Evolutionary conservation across 1,140 invertebrate genomes (phyloP), one percentile per base, ranked within the genome.

Genomic region (Caenorhabditis tropicalis): DNA sequence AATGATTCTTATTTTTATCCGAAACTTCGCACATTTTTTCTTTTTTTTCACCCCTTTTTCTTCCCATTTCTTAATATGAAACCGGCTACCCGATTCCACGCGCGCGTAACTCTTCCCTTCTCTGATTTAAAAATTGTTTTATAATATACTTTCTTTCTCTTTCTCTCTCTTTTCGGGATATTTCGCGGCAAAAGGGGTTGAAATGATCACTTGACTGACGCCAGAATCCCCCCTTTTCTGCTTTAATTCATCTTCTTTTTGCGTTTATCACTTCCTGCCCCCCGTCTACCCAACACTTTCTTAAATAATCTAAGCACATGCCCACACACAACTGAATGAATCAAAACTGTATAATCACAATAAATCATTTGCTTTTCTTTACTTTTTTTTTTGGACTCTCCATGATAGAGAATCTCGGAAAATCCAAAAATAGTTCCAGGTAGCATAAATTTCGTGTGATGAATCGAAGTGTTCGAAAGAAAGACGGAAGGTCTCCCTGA

Each of bases 121-220:
- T 81, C 79, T 56, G 51, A 81, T n/a, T 53, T 56, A 48, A 49
- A 48, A 79, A 79, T 79, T 31, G 29, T 60, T 60, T 19, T 4
- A n/a, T n/a, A n/a, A n/a, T n/a, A n/a, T 60, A 29, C 31, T 12
- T 29, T 60, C 9, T 31, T 31, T 60, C 7, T 60, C 16, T 31
- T 31, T 10, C 16, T 51, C 1, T 51, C 21, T 46, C 10, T 12
- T 46, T 46, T 46, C 4, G 43, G 19, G 43, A 53, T 53, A n/a
- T 21, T 21, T 53, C n/a, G 21, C n/a, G 7, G n/a, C 0, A n/a
- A 53, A 53, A 53, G 21, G 7, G 19, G 12, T 2, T 9, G 1
- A 53, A 12, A 9, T 53, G 21, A 53, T 53, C 21, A n/a, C 21
- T 53, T 46, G 1, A 12, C 43, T 46, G 43, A 46, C 10, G 16